Base-by-base conservation (phyloP, 2,888 invertebrate genomes). In the Aradus depressus region DNA sequence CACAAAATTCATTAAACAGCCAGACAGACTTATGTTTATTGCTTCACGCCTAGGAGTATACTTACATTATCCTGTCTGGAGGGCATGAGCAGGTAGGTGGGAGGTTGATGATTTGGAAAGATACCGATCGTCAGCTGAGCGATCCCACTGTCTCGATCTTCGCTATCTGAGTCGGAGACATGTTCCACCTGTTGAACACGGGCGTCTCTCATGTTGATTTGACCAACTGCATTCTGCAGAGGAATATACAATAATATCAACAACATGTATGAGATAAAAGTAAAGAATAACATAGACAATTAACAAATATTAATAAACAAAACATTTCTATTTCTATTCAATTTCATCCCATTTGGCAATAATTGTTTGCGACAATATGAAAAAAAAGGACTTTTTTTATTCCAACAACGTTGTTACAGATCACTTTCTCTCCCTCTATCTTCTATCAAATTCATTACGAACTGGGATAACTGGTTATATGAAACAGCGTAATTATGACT, bases 161-260 rank as follows among this genome's bases (percentile, higher is more conserved):
- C 91, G 0, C 86, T 87, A 65, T 91, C 88, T 0, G 88, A 87
- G 64, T 92, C 92, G 0, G 90, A 89, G 4, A 91, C 84, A 65
- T 92, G 86, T 59, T 92, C 91, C 0, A 95, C 91, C 67, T 95
- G 93, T 66, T 93, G 93, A 0, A 96, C 91, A 41, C 91, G 76
- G 0, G 93, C 90, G 69, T 93, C 93, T 42, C 91, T 78, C 85
- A 96, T 88, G 68, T 91, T 91, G 60, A 96, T 88, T 72, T 95
- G 95, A 0, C 95, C 93, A 32, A 86, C 78, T 0, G 95, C 92
- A 67, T 87, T 88, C 91, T 93, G 67, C 16, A 65, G 63, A 22
- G 25, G n/a, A 35, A n/a, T 21, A 10, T 21, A 38, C 16, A 10
- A 16, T 10, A 31, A 44, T 38, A n/a, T 10, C 5, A 44, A 45